These are phyloP conservation scores for Holocentrus rufus DNA, from an alignment of 2,797 vertebrate species.

Conservation along the genomic window DNA sequence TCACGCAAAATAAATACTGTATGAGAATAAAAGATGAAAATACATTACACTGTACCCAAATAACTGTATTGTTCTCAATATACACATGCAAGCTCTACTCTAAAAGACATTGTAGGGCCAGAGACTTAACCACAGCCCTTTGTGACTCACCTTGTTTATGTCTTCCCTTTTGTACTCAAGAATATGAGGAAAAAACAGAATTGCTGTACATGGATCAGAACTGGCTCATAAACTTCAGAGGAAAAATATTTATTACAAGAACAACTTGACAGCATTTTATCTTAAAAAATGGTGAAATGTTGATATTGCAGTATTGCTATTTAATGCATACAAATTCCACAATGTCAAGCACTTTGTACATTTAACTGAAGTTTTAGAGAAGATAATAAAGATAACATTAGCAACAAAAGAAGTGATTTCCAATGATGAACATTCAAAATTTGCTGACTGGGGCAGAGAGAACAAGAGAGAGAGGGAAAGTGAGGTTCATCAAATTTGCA, in stretches of 20 bases:
- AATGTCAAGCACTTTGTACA: slow-evolving; percentile 75
- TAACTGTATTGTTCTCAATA: background rate
- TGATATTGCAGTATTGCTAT: slow-evolving; percentile 79
- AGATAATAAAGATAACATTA: slow-evolving; percentile 50
- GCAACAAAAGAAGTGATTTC: slow-evolving; percentile 50
- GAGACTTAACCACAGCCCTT: background rate
- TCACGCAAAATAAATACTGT: too few species aligned
- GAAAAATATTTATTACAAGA: slow-evolving; percentile 82
- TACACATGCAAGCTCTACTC: background rate
- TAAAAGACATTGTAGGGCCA: background rate
- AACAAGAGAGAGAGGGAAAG: slow-evolving; percentile 10
- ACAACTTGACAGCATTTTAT: slow-evolving; percentile 75
- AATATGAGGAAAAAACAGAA: background rate
- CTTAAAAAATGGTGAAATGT: slow-evolving; percentile 70
- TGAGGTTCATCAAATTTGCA: slow-evolving; percentile 38
- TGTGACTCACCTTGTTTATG: background rate
- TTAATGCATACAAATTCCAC: slow-evolving; percentile 75
- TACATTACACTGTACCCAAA: background rate
- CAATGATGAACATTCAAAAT: slow-evolving; percentile 69
- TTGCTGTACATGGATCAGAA: background rate
- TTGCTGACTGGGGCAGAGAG: slow-evolving; percentile 43
- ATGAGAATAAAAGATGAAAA: background rate
- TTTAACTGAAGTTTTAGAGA: slow-evolving; percentile 63
- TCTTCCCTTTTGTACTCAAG: background rate
- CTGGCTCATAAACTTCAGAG: slow-evolving; percentile 49